Evolutionary conservation across 2,888 invertebrate species (phyloP), one percentile per base, ranked within the genome.

Genomic region (Andrena camellia): DNA sequence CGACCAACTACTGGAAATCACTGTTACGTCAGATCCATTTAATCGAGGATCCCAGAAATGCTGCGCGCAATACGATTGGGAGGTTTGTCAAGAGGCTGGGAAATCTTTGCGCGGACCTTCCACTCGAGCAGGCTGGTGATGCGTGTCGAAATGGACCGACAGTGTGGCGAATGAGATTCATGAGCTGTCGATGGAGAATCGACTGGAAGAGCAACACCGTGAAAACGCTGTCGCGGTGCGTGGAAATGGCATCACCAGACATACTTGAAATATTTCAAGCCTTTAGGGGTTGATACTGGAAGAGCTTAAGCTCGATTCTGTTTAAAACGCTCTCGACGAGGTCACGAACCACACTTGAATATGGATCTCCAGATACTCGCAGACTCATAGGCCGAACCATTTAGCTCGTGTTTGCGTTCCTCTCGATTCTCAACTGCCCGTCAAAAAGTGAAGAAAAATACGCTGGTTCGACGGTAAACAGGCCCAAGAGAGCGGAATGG

Each of bases 141-240:
- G 78, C 81, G 80, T 48, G 68, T 83, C 85, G 80, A 86, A 86
- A 35, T 52, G 74, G 17, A 0, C 64, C 63, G 77, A 83, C 83
- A 52, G 72, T 67, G 86, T 73, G 68, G 20, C 86, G 81, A 86
- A 86, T 81, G 69, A 68, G 75, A 84, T 86, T 81, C 84, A 79
- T 62, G 66, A 50, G 73, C 66, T 59, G 76, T 83, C 74, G 60
- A 69, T 73, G 70, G 54, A 70, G 72, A 78, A 71, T 20, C 59
- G 57, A 17, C 60, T 29, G 17, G 23, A 26, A 59, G n/a, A 33
- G 29, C 29, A 31, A 31, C 20, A 20, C 1, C 17, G 29, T 35
- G 20, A 33, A 33, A 35, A 20, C 63, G 63, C 13, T 57, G 23
- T 52, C n/a, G n/a, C 0, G 57, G 10, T 26, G 26, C 23, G 26